These are phyloP conservation scores for Scolopax mira DNA, from an alignment of 2,113 vertebrate species.

Conservation along the genomic window DNA sequence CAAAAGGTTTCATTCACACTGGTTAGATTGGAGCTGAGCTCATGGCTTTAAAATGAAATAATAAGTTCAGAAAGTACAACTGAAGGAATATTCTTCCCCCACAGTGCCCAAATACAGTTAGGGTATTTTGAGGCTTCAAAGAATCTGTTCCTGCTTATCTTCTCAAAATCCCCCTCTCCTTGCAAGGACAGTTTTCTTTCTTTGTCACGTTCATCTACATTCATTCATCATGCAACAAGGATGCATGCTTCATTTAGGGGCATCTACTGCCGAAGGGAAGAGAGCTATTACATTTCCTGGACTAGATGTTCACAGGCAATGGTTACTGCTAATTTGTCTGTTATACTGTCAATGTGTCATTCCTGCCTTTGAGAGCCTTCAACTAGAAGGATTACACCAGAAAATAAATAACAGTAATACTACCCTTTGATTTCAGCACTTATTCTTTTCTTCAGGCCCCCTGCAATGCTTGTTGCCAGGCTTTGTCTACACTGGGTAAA, in stretches of 20 bases:
- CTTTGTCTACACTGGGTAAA: constrained; percentile 30
- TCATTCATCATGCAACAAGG: not conserved
- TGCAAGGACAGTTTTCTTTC: not conserved
- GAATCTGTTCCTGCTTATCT: not conserved
- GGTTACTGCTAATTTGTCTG: constrained; percentile 14
- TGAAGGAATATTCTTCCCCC: constrained; percentile 4
- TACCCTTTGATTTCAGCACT: constrained; percentile 61
- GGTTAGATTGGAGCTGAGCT: not conserved
- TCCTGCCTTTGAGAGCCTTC: not conserved
- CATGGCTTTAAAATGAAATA: constrained; percentile 15
- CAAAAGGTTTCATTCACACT: not conserved
- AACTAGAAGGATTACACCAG: constrained; percentile 5
- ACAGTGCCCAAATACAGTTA: not conserved
- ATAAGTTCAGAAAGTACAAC: not conserved
- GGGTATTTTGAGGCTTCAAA: not conserved
- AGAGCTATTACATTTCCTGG: constrained; percentile 8
- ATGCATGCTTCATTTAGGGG: not conserved
- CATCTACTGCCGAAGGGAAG: not conserved
- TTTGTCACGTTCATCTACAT: not conserved
- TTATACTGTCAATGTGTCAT: not conserved
- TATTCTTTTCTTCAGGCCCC: constrained; percentile 21
- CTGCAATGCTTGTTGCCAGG: constrained; percentile 12
- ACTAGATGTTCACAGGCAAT: not conserved
- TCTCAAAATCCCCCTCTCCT: not conserved
- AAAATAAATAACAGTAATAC: constrained; percentile 56